Evolutionary conservation across 2,113 vertebrate species (phyloP).

Genomic region (Hassar affinis): DNA sequence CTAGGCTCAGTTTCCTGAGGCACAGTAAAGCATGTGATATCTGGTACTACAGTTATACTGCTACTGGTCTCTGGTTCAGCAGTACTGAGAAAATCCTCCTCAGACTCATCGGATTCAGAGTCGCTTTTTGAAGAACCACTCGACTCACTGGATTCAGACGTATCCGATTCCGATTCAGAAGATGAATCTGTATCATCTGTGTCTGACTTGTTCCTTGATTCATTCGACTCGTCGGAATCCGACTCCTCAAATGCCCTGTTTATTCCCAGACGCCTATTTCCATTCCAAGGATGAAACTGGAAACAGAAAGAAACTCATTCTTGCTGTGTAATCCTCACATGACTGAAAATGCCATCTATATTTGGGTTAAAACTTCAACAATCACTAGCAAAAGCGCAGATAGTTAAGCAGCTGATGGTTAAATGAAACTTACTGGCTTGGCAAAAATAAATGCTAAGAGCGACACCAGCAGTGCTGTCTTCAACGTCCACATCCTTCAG

Average conservation of each 20-base stretch:
- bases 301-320: not conserved
- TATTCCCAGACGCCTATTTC: not conserved
- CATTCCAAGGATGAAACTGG: not conserved
- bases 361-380: not conserved
- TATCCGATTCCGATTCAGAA: conserved; percentile 23
- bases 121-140: not conserved
- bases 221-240: conserved; percentile 8
- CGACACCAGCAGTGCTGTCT: conserved; percentile 36
- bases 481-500: conserved; percentile 46
- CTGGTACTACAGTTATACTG: not conserved
- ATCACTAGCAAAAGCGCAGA: not conserved
- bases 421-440: conserved; percentile 49
- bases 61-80: not conserved
- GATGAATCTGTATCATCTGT: not conserved
- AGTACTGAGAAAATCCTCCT: conserved; percentile 35
- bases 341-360: not conserved
- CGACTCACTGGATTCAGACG: conserved; percentile 25
- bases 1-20: not conserved
- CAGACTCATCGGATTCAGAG: conserved; percentile 35
- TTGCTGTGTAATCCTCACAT: not conserved
- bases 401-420: not conserved
- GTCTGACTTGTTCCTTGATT: conserved; percentile 1
- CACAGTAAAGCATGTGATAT: not conserved
- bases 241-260: not conserved
- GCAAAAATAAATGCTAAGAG: conserved; percentile 39